phyloP scores from a whole-genome alignment of 2,888 invertebrate species.

The Chouioia cunea region DNA sequence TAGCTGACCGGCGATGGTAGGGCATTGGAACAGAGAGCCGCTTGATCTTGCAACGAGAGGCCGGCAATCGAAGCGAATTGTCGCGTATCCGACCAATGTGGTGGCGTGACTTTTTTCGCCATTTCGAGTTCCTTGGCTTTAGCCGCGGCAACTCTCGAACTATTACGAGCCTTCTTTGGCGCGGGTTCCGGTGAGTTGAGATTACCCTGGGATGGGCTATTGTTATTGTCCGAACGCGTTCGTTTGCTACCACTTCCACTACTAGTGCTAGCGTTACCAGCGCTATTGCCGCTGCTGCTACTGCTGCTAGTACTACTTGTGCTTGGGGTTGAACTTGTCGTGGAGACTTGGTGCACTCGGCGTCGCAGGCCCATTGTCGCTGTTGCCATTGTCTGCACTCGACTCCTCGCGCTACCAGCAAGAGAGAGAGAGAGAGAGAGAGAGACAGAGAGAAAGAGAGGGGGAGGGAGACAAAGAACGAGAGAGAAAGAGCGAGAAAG shows the following conservation, averaged over 20 bases:
- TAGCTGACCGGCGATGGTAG: constrained; percentile 64
- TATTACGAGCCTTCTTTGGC: constrained; percentile 59
- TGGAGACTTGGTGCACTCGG: constrained; percentile 55
- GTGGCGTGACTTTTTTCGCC: constrained; percentile 50
- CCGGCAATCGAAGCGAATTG: constrained; percentile 61
- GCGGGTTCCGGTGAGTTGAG: constrained; percentile 64
- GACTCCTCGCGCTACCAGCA: not conserved
- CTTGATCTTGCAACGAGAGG: constrained; percentile 51
- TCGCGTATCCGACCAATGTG: constrained; percentile 58
- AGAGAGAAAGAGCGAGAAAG: no score
- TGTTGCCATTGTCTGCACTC: constrained; percentile 60
- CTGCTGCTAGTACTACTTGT: not conserved
- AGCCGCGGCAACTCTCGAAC: constrained; percentile 36
- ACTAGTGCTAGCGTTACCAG: constrained; percentile 41
- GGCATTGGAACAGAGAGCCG: constrained; percentile 58
- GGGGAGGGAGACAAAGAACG: no score
- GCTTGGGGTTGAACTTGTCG: constrained; percentile 6
- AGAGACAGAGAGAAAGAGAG: no score
- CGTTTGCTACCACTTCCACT: constrained; percentile 57
- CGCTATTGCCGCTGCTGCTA: not conserved
- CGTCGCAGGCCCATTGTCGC: constrained; percentile 67
- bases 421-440: no score
- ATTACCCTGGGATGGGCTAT: constrained; percentile 66
- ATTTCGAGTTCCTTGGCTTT: constrained; percentile 46
- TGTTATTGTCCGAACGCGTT: constrained; percentile 66